Evolutionary conservation across 2,888 invertebrate species (phyloP).

Genomic region (Nebria brevicollis): DNA sequence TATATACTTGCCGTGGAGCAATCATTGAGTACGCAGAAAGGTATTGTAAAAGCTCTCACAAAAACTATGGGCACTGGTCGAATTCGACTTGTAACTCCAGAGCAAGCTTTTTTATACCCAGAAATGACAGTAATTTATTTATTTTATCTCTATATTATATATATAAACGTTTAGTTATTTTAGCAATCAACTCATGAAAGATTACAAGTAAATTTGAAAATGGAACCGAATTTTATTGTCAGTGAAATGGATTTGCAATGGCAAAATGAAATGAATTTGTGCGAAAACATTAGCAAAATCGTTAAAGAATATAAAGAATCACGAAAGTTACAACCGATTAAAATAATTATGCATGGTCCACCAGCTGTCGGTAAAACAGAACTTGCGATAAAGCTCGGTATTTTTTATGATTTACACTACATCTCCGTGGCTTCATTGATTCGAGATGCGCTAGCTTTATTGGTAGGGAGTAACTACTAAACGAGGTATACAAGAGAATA

Average conservation of each 20-base stretch:
- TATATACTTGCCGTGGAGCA: slow-evolving; percentile 75
- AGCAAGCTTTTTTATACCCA: slow-evolving; percentile 69
- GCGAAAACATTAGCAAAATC: slow-evolving; percentile 62
- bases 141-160: background rate
- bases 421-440: slow-evolving; percentile 67
- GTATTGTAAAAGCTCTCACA: slow-evolving; percentile 70
- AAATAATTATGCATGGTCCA: slow-evolving; percentile 72
- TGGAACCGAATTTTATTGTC: slow-evolving; percentile 70
- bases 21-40: slow-evolving; percentile 64
- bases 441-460: slow-evolving; percentile 65
- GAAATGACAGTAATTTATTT: slow-evolving; percentile 61
- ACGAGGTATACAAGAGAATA: background rate
- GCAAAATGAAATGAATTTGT: slow-evolving; percentile 67
- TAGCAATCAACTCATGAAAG: slow-evolving; percentile 70
- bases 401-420: slow-evolving; percentile 69
- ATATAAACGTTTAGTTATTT: slow-evolving; percentile 44
- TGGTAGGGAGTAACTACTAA: slow-evolving; percentile 62
- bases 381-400: slow-evolving; percentile 67
- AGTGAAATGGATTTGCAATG: slow-evolving; percentile 65
- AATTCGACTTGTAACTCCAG: slow-evolving; percentile 66
- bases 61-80: slow-evolving; percentile 66
- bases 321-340: slow-evolving; percentile 69
- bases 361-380: slow-evolving; percentile 74
- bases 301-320: slow-evolving; percentile 64
- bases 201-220: slow-evolving; percentile 68